These are phyloP conservation scores for Eutrigla gurnardus DNA, from an alignment of 2,797 vertebrate genomes.

Conservation along the genomic window DNA sequence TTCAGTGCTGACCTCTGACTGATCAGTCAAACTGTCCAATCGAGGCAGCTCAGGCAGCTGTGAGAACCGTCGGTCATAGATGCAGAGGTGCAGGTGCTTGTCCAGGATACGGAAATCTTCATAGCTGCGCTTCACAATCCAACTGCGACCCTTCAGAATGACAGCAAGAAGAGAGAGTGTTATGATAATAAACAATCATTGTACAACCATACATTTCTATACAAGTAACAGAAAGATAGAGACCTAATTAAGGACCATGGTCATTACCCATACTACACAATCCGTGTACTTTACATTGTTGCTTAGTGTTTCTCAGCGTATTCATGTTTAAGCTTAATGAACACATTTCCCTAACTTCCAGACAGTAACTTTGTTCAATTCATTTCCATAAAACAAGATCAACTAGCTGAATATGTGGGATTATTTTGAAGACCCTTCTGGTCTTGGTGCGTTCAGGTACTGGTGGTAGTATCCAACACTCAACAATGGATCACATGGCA, in stretches of 20 bases:
- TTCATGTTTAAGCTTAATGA: not conserved
- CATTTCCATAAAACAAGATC: not conserved
- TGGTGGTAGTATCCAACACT: not conserved
- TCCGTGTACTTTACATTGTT: not conserved
- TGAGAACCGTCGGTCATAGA: constrained; percentile 97
- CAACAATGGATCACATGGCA: too few relatives aligned
- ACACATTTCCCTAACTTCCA: not conserved
- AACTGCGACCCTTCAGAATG: constrained; percentile 92
- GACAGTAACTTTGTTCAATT: not conserved
- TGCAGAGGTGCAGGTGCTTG: constrained; percentile 98
- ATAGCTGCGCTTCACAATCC: constrained; percentile 98
- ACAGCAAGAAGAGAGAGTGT: constrained; percentile 4
- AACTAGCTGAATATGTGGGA: not conserved
- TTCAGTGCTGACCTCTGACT: constrained; percentile 87
- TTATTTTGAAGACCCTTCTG: not conserved
- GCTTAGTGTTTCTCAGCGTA: not conserved
- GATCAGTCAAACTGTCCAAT: constrained; percentile 92
- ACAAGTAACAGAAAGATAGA: too few relatives aligned
- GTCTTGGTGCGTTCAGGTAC: not conserved
- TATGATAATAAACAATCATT: too few relatives aligned
- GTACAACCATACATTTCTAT: too few relatives aligned
- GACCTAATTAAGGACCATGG: too few relatives aligned
- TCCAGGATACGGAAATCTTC: constrained; percentile 98
- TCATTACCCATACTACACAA: not conserved
- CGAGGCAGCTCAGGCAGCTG: constrained; percentile 96